Base-by-base conservation (phyloP, 2,113 vertebrate species). In the Pontoporia blainvillei region DNA sequence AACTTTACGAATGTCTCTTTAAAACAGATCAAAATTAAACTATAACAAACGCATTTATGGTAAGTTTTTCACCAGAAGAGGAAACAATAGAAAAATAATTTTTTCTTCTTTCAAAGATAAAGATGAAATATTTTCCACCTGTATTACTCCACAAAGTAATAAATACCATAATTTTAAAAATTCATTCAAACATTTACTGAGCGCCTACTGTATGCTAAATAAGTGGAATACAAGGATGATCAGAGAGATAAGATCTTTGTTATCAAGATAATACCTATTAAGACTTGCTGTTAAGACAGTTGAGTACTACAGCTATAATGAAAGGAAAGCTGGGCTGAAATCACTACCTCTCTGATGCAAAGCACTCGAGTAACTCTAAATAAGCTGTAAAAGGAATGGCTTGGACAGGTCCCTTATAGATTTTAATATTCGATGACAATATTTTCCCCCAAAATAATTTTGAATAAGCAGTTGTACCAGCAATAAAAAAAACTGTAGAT, bases 1-100 rank as follows among this genome's bases (percentile, higher is more conserved):
- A 96, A 34, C 54, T 96, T 72, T 20, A 57, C 34, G 86, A 90
- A 94, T 57, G 44, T 29, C 73, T 88, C 82, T 49, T 90, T 91
- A 92, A 36, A 72, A 83, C 8, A 96, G 31, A 61, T 71, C 36
- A 88, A 96, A 71, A 93, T 96, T 85, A 94, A 93, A 72, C 21
- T 46, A 82, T 36, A 92, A 39, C 71, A 86, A 83, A 82, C 61
- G 39, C 1, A 85, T 8, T 73, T 89, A n/a, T 14, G 34, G 5
- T 67, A 86, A 91, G 9, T 82, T 96, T 90, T 95, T 57, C 72
- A 95, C 6, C 21, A 1, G 34, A 90, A 96, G 4, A 83, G 29
- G 93, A 95, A 94, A 94, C 34, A 91, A 94, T 17, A n/a, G 61
- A 64, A 78, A 93, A 90, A 61, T 17, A 49, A 23, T 36, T 10